A percentile compares a stretch with the other conserved stretches of the same genome.
Conservation (phyloP, 2,797 vertebrate species). For the Hybognathus amarus region DNA sequence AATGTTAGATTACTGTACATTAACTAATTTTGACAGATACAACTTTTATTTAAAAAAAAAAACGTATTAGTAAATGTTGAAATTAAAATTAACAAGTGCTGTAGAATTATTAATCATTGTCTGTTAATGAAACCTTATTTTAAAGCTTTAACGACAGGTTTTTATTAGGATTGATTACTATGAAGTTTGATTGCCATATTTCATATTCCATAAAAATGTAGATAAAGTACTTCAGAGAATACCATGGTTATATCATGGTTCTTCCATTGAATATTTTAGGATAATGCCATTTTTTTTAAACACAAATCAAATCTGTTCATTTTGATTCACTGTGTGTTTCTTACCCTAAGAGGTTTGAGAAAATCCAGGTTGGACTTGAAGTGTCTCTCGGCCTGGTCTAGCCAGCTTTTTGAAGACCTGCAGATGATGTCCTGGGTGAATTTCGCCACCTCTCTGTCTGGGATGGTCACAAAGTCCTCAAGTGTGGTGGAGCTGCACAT, state of each 20-base stretch:
- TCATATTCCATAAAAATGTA: not conserved
- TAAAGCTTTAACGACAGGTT: not conserved
- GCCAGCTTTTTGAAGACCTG: conserved; percentile 72
- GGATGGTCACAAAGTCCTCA: conserved; percentile 79
- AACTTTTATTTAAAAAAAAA: not conserved
- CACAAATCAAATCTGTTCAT: not conserved
- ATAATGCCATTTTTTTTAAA: not conserved
- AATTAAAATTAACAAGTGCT: not conserved
- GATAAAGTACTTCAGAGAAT: not conserved
- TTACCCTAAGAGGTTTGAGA: conserved; percentile 88
- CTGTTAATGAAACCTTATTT: not conserved
- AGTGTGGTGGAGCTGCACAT: conserved; percentile 78
- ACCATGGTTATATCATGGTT: not conserved
- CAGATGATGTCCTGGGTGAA: conserved; percentile 79
- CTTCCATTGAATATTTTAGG: not conserved
- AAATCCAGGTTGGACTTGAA: conserved; percentile 87
- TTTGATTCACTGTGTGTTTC: conserved; percentile 42
- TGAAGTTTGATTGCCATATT: not conserved
- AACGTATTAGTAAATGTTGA: not conserved
- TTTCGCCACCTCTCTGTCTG: conserved; percentile 63
- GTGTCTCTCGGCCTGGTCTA: conserved; percentile 75
- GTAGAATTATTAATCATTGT: not conserved
- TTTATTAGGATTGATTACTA: not conserved
- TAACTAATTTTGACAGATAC: not conserved
- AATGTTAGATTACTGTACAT: not conserved